Conservation (phyloP, 2,113 vertebrate genomes). For the Maccullochella peelii region DNA sequence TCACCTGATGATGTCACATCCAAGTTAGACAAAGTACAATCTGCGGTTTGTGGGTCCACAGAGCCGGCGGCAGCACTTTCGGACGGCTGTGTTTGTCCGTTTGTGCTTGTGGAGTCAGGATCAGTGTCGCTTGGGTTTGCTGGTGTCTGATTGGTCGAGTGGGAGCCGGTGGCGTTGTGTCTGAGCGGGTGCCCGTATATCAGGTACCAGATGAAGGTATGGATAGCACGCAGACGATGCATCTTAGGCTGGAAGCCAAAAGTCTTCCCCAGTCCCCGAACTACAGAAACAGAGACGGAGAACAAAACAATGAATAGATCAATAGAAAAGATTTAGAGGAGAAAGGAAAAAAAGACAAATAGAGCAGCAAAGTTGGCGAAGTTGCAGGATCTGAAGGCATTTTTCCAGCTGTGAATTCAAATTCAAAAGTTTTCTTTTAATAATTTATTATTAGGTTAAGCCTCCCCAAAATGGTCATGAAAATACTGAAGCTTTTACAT, state of each 20-base stretch:
- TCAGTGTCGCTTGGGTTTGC: neutral
- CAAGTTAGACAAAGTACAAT: neutral
- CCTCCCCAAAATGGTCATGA: too few species aligned
- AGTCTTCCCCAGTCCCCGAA: conserved; percentile 91
- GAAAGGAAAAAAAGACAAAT: neutral
- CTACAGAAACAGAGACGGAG: conserved; percentile 70
- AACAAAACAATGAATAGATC: neutral
- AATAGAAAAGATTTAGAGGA: neutral
- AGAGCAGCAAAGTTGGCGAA: neutral
- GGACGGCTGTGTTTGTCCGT: too few species aligned
- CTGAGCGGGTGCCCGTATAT: conserved; percentile 89
- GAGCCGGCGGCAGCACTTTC: neutral
- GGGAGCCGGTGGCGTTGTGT: neutral
- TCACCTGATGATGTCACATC: conserved; percentile 18
- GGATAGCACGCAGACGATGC: conserved; percentile 90
- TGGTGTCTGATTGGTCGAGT: neutral
- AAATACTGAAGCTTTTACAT: too few species aligned
- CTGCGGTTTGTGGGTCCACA: neutral
- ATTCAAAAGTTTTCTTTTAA: neutral
- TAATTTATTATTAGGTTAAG: too few species aligned
- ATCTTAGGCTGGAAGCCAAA: conserved; percentile 97
- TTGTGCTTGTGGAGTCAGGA: neutral
- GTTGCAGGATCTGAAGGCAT: neutral
- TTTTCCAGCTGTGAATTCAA: neutral
- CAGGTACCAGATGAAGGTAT: conserved; percentile 94